Conservation (phyloP, 2,797 vertebrate species). For the Meriones psammophilus region DNA sequence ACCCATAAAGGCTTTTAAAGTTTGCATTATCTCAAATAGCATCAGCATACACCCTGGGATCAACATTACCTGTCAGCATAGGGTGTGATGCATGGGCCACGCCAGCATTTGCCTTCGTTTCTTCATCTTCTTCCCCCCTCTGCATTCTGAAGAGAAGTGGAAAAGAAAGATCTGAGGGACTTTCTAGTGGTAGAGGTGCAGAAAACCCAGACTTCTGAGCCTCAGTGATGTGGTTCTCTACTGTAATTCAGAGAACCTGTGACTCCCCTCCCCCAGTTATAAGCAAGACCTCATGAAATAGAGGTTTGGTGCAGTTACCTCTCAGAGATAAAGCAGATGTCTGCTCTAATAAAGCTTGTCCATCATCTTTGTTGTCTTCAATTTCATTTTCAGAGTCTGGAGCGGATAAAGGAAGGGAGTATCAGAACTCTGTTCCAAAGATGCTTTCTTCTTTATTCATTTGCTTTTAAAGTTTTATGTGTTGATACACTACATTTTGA, state of each 20-base stretch:
- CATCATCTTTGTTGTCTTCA: neutral
- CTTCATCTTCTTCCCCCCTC: neutral
- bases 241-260: fast-evolving
- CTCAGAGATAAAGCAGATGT: neutral
- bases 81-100: neutral
- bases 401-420: neutral
- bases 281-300: neutral
- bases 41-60: neutral
- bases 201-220: neutral
- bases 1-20: neutral
- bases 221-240: neutral
- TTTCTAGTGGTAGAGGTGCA: neutral
- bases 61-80: neutral
- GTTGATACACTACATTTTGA: neutral
- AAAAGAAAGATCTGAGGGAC: neutral
- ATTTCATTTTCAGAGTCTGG: conserved; percentile 33
- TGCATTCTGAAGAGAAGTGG: conserved; percentile 3
- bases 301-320: neutral
- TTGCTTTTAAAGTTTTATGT: neutral
- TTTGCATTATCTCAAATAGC: neutral
- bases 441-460: neutral
- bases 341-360: neutral
- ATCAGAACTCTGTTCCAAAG: neutral
- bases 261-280: neutral
- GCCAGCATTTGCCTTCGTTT: neutral